These are phyloP conservation scores for Microtus richardsoni DNA, from an alignment of 2,113 vertebrate species.

Conservation along the genomic window DNA sequence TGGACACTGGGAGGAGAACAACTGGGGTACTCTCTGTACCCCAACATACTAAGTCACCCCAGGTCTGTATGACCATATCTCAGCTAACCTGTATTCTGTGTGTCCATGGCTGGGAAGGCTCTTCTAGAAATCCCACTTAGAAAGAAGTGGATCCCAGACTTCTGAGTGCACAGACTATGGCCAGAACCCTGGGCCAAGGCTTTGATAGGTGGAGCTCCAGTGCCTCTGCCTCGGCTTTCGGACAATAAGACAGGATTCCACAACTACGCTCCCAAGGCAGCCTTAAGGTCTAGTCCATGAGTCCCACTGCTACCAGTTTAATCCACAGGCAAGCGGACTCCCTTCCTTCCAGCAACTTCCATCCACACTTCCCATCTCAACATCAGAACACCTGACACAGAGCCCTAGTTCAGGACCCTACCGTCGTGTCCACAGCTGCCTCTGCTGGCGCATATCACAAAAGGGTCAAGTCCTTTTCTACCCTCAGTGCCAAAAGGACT, in stretches of 20 bases:
- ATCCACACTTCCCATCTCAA: not conserved
- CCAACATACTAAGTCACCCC: not conserved
- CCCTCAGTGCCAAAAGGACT: not conserved
- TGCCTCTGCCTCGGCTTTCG: not conserved
- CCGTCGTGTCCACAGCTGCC: accelerated
- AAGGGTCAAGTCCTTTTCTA: not conserved
- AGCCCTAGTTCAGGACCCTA: not conserved
- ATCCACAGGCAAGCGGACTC: not conserved
- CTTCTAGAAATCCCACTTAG: not conserved
- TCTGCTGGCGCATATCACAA: too few relatives aligned
- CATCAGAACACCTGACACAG: accelerated
- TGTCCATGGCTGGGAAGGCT: accelerated
- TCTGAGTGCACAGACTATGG: conserved; percentile 52
- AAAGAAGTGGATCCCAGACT: conserved; percentile 33
- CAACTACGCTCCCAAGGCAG: accelerated
- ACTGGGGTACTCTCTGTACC: accelerated
- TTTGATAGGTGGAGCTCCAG: not conserved
- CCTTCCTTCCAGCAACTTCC: not conserved
- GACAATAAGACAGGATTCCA: accelerated
- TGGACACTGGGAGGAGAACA: not conserved
- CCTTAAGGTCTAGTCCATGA: not conserved
- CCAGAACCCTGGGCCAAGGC: not conserved
- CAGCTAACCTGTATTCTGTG: not conserved
- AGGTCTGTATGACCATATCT: accelerated
- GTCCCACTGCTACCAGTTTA: accelerated